Evolutionary conservation across 2,797 vertebrate species (phyloP).

Genomic region (Pangasius macronema): DNA sequence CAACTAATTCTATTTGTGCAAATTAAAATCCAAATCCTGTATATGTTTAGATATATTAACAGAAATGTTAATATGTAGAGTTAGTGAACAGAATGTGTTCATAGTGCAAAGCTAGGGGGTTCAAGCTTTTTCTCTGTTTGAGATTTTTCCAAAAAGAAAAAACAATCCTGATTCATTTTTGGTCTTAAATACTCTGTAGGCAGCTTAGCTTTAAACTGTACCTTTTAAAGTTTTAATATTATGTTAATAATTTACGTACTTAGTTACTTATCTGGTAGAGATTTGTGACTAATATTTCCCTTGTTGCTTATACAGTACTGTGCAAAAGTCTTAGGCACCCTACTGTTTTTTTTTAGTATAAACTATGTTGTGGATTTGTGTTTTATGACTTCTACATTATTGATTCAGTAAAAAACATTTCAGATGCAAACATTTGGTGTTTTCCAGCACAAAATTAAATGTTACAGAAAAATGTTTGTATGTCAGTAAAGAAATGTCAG

Average conservation of each 20-base stretch:
- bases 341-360: too few relatives aligned
- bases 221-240: neutral
- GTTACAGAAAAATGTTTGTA: too few relatives aligned
- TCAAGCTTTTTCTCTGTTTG: neutral
- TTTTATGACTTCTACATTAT: too few relatives aligned
- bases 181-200: neutral
- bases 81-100: neutral
- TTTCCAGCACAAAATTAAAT: too few relatives aligned
- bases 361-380: too few relatives aligned
- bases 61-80: neutral
- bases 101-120: neutral
- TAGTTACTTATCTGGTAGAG: neutral
- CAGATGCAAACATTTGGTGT: too few relatives aligned
- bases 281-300: neutral
- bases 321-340: too few relatives aligned
- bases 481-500: too few relatives aligned
- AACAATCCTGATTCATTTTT: neutral
- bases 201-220: neutral
- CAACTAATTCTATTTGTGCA: slow-evolving; percentile 6
- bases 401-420: too few relatives aligned
- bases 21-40: neutral
- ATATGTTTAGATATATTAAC: neutral
- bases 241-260: neutral
- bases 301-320: neutral
- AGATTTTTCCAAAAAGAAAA: neutral